Base-by-base conservation (phyloP, 2,797 vertebrate genomes). In the Prunella strophiata region DNA sequence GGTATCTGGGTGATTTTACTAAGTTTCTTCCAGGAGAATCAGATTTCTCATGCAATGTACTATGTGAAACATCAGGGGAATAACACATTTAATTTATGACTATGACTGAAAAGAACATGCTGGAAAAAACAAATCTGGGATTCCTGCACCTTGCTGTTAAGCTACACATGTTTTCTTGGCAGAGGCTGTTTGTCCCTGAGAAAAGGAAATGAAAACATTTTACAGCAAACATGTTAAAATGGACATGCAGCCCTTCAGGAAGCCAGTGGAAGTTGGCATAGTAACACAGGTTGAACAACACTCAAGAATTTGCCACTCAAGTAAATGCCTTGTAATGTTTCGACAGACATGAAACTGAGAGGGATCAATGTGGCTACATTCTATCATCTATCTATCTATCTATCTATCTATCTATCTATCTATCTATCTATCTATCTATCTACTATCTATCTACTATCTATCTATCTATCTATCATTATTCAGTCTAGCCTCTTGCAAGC, bases 261-360 rank as follows among this genome's bases (percentile, higher is more conserved):
- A 79, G 55, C 22, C 54, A 89, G 67, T 57, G 50, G 40, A 91
- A 95, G 20, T 32, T 93, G 50, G 45, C 48, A 74, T 21, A 79
- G 51, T 59, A 47, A 50, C 8, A 78, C 22, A 87, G 55, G 47
- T 47, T 91, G 65, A 89, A 92, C 36, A 81, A 85, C 42, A 68
- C 51, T 80, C 47, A 78, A 78, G 40, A 94, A 91, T 85, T 61
- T 88, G 85, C 62, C 47, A n/a, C n/a, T n/a, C n/a, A n/a, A n/a
- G n/a, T n/a, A n/a, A n/a, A n/a, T n/a, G n/a, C n/a, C n/a, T n/a
- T n/a, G n/a, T 51, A 87, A 77, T 67, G 11, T 83, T 86, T 65
- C 78, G 51, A 62, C 22, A 74, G 61, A 74, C 22, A 58, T 16
- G 21, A 91, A 85, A 86, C n/a, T 30, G 25, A 9, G 10, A 89